A percentile compares a stretch with the other conserved stretches of the same genome.
These are phyloP conservation scores for Eupithecia abbreviata DNA, from an alignment of 2,888 invertebrate species.

Conservation along the genomic window DNA sequence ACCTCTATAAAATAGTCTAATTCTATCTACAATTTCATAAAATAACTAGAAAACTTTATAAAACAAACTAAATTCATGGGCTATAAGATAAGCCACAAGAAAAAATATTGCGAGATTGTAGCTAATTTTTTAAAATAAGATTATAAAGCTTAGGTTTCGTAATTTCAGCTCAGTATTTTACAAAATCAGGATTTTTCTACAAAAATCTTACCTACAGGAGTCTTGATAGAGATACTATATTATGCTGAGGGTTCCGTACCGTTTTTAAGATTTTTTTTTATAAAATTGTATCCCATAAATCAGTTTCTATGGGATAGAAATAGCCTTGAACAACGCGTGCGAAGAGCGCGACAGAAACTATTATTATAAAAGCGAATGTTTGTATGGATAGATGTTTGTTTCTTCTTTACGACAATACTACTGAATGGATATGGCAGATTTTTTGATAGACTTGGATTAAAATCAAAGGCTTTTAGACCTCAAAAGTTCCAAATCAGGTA, in stretches of 20 bases:
- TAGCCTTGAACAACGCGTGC: too few relatives aligned
- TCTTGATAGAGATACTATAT: background rate
- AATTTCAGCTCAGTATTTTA: constrained; percentile 3
- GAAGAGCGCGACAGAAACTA: too few relatives aligned
- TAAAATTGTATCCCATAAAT: too few relatives aligned
- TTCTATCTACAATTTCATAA: background rate
- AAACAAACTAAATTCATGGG: background rate
- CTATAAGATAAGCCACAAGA: background rate
- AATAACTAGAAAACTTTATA: background rate
- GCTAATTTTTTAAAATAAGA: background rate
- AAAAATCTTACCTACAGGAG: background rate
- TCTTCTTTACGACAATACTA: too few relatives aligned
- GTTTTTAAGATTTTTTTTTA: background rate
- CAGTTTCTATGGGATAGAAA: too few relatives aligned
- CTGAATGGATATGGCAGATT: too few relatives aligned
- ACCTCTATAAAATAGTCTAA: background rate
- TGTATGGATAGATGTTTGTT: too few relatives aligned
- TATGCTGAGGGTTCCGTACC: background rate
- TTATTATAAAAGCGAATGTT: too few relatives aligned
- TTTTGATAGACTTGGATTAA: too few relatives aligned
- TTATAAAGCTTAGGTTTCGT: background rate
- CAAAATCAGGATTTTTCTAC: constrained; percentile 1
- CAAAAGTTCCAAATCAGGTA: too few relatives aligned
- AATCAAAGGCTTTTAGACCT: too few relatives aligned
- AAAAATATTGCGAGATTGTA: background rate